Conservation (phyloP, 2,113 vertebrate genomes). For the Astatoreochromis straeleni region DNA sequence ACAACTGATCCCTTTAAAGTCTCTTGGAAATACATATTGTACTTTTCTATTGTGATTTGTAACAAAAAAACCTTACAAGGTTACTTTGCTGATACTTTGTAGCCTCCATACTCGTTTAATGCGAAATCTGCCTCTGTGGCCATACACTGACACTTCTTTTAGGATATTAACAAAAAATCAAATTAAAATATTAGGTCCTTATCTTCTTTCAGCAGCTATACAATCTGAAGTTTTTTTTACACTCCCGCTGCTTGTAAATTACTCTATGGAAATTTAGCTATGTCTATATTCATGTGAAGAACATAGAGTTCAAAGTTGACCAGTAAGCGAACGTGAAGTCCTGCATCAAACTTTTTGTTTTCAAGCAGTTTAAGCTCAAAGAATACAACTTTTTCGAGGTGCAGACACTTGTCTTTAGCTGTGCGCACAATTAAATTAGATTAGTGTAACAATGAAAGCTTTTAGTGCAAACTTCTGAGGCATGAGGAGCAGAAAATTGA, state of each 20-base stretch:
- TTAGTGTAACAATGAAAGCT: not conserved
- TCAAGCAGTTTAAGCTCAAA: not conserved
- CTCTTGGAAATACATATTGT: not conserved
- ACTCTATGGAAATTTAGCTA: not conserved
- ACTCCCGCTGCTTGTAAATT: not conserved
- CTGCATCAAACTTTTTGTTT: not conserved
- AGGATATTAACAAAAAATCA: not conserved
- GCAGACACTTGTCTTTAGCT: not conserved
- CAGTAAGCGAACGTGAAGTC: not conserved
- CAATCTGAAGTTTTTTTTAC: not conserved
- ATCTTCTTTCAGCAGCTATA: not conserved
- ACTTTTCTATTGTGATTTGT: not conserved
- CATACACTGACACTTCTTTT: not conserved
- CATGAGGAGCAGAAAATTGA: not conserved
- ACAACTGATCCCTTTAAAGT: not conserved
- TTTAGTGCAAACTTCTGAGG: not conserved
- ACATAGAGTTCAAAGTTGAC: not conserved
- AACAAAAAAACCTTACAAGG: not conserved
- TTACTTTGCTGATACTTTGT: not conserved
- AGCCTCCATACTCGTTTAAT: not conserved
- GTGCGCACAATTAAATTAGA: not conserved
- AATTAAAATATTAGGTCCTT: not conserved
- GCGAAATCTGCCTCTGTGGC: not conserved
- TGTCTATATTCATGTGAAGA: not conserved
- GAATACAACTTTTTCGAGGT: not conserved